Conservation (phyloP, 1,140 invertebrate genomes). For the Melanaphis sacchari region DNA sequence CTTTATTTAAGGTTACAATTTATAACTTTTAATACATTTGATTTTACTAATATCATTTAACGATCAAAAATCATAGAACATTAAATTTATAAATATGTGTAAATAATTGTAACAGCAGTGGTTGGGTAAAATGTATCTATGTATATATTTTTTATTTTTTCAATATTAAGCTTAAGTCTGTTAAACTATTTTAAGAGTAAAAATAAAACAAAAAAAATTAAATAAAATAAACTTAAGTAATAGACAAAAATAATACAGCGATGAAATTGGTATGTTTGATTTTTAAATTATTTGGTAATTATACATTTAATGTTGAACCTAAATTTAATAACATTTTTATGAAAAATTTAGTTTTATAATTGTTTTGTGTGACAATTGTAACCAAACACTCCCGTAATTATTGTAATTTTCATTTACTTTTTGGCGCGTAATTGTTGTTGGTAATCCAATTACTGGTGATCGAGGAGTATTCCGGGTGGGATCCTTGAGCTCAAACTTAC, state of each 20-base stretch:
- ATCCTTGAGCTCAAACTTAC: slow-evolving; percentile 72
- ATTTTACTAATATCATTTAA: not conserved
- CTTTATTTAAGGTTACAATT: too few relatives aligned
- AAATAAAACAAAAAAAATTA: not conserved
- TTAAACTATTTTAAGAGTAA: not conserved
- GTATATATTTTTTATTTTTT: not conserved
- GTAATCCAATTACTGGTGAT: slow-evolving; percentile 69
- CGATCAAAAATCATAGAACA: not conserved
- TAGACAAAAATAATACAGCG: not conserved
- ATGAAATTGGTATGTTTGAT: not conserved
- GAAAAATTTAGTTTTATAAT: not conserved
- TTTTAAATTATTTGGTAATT: too few relatives aligned
- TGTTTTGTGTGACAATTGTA: not conserved
- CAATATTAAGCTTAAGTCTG: not conserved
- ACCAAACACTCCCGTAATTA: not conserved
- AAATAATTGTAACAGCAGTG: not conserved
- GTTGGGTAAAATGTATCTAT: not conserved
- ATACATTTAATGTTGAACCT: not conserved
- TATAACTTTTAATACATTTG: not conserved
- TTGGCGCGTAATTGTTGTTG: slow-evolving; percentile 69
- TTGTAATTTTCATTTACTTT: slow-evolving; percentile 64
- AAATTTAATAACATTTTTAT: not conserved
- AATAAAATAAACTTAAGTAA: not conserved
- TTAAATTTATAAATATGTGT: not conserved
- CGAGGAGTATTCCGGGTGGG: slow-evolving; percentile 73